These are phyloP conservation scores for Ammodramus savannarum DNA, from an alignment of 2,113 vertebrate species.

Conservation along the genomic window DNA sequence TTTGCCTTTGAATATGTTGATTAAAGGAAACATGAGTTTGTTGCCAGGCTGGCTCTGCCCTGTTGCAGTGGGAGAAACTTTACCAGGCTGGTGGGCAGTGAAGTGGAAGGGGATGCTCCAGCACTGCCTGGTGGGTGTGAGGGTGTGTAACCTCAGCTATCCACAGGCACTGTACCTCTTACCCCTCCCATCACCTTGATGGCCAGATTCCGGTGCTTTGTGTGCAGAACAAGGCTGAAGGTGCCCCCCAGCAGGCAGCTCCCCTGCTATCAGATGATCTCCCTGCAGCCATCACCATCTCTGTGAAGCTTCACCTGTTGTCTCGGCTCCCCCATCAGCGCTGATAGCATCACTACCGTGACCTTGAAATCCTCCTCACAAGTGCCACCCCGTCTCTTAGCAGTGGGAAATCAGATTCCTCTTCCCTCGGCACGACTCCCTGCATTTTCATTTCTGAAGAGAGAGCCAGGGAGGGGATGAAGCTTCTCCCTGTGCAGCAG, in stretches of 20 bases:
- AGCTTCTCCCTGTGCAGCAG: background rate
- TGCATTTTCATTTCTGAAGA: slow-evolving; percentile 52
- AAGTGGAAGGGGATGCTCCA: accelerated
- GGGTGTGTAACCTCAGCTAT: background rate
- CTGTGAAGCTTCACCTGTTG: slow-evolving; percentile 46
- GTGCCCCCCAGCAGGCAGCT: slow-evolving; percentile 56
- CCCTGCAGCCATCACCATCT: background rate
- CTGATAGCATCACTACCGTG: slow-evolving; percentile 41
- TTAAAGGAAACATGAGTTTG: background rate
- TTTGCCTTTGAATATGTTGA: background rate
- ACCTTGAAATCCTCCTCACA: slow-evolving; percentile 69
- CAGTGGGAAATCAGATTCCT: slow-evolving; percentile 63
- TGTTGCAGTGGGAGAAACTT: background rate
- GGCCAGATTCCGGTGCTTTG: slow-evolving; percentile 26
- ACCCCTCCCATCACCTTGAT: slow-evolving; percentile 34
- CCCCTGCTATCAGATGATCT: slow-evolving; percentile 47
- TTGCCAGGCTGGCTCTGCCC: background rate
- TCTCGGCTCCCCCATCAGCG: slow-evolving; percentile 28
- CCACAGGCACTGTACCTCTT: slow-evolving; percentile 32
- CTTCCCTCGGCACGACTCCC: slow-evolving; percentile 10
- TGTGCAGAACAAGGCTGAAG: slow-evolving; percentile 17
- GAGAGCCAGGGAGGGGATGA: slow-evolving; percentile 32
- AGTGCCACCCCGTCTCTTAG: slow-evolving; percentile 40
- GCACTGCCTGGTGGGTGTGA: background rate
- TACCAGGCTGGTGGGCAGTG: accelerated